These are phyloP conservation scores for Tauraco hartlaubi DNA, from an alignment of 2,797 vertebrate species.

Conservation along the genomic window DNA sequence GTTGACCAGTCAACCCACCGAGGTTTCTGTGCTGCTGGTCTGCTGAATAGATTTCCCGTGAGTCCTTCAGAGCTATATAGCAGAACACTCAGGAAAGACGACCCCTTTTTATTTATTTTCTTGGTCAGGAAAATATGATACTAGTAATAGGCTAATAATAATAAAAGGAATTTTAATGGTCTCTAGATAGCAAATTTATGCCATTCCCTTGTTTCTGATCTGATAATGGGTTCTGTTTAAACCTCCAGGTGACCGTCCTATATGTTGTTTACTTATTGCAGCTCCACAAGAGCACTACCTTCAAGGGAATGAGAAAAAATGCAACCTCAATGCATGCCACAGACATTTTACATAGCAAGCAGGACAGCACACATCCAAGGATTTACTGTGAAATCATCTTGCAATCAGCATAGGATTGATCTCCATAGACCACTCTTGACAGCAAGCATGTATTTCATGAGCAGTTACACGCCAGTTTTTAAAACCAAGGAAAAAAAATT, in stretches of 20 bases:
- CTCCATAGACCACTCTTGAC: slow-evolving; percentile 64
- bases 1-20: background rate
- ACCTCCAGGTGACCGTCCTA: slow-evolving; percentile 55
- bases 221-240: slow-evolving; percentile 30
- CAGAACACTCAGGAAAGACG: background rate
- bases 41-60: background rate
- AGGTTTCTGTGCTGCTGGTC: background rate
- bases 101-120: background rate
- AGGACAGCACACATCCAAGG: slow-evolving; percentile 57
- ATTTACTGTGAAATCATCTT: slow-evolving; percentile 75
- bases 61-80: background rate
- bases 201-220: background rate
- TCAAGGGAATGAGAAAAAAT: slow-evolving; percentile 78
- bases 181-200: background rate
- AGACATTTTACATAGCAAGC: slow-evolving; percentile 63
- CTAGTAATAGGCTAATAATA: background rate
- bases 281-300: slow-evolving; percentile 71
- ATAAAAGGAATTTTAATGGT: background rate
- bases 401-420: slow-evolving; percentile 71
- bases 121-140: background rate
- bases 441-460: slow-evolving; percentile 78
- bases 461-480: slow-evolving; percentile 77
- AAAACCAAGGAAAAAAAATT: slow-evolving; percentile 71
- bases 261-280: slow-evolving; percentile 70
- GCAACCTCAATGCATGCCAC: slow-evolving; percentile 83